A percentile compares a stretch with the other conserved stretches of the same genome.
Evolutionary conservation across 2,113 vertebrate genomes (phyloP).

Genomic region (Forbesichthys agassizii): DNA sequence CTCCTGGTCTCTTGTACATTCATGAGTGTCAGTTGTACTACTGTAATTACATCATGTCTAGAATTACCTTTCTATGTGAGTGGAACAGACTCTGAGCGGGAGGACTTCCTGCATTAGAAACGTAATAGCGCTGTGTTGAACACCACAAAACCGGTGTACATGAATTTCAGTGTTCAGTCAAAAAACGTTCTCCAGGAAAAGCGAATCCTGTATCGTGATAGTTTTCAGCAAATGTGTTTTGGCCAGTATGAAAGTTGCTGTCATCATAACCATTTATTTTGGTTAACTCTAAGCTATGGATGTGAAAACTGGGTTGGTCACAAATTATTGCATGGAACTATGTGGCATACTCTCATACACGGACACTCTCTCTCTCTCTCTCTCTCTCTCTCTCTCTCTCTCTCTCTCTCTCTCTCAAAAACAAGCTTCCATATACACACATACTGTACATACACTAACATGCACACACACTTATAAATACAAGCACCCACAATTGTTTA

Average conservation of each 20-base stretch:
- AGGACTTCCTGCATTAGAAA: too few relatives aligned
- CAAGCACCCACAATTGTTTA: too few relatives aligned
- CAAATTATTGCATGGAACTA: too few relatives aligned
- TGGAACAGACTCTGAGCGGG: too few relatives aligned
- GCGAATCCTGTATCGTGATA: background rate
- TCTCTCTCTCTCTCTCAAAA: too few relatives aligned
- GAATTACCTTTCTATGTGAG: too few relatives aligned
- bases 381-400: too few relatives aligned
- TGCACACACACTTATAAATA: background rate
- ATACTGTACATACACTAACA: background rate
- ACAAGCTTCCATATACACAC: background rate
- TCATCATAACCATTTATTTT: slow-evolving; percentile 1
- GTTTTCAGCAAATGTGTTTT: background rate
- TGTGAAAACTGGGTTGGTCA: background rate
- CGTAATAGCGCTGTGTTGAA: too few relatives aligned
- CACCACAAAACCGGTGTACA: background rate
- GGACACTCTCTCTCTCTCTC: too few relatives aligned
- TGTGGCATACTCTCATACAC: background rate
- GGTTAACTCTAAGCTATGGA: background rate
- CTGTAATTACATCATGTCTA: too few relatives aligned
- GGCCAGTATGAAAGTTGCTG: background rate
- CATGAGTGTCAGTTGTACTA: too few relatives aligned
- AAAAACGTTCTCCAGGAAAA: background rate
- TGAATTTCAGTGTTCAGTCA: background rate
- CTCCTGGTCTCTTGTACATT: too few relatives aligned